Percentiles rank a stretch among this genome's conserved stretches.
Evolutionary conservation across 2,113 vertebrate genomes (phyloP).

Genomic region (Oxyura jamaicensis): DNA sequence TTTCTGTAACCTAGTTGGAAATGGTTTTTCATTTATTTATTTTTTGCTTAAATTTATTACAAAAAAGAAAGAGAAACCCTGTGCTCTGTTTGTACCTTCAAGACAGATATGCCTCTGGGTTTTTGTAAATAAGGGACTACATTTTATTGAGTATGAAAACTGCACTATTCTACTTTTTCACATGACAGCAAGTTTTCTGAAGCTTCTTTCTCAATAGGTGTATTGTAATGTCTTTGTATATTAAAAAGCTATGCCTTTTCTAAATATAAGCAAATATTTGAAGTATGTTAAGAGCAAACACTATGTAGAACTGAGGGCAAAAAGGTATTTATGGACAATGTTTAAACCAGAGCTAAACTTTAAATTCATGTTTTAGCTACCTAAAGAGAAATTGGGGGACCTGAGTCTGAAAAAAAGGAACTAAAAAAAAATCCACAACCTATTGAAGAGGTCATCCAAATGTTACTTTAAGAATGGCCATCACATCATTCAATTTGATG

Average conservation of each 20-base stretch:
- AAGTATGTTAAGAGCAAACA: not conserved
- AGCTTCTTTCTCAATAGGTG: not conserved
- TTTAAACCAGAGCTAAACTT: not conserved
- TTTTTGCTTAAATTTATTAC: not conserved
- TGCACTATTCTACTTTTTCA: not conserved
- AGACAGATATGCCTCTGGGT: not conserved
- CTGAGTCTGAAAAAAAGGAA: not conserved
- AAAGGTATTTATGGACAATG: not conserved
- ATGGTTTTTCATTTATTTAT: not conserved
- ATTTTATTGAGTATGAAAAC: not conserved
- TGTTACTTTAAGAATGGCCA: not conserved
- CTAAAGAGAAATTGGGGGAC: not conserved
- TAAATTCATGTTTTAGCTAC: not conserved
- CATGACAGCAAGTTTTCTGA: not conserved
- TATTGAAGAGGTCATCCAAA: not conserved
- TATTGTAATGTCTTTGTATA: not conserved
- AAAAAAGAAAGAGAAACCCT: not conserved
- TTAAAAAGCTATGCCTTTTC: not conserved
- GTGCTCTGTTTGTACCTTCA: not conserved
- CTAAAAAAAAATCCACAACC: not conserved
- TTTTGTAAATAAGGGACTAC: not conserved
- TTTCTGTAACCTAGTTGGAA: slow-evolving; percentile 3
- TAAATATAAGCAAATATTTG: not conserved
- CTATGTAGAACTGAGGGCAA: not conserved
- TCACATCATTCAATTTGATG: not conserved